Percentiles rank a stretch among this genome's conserved stretches.
Evolutionary conservation across 2,888 invertebrate species (phyloP).

Genomic region (Phaonia tiefii): DNA sequence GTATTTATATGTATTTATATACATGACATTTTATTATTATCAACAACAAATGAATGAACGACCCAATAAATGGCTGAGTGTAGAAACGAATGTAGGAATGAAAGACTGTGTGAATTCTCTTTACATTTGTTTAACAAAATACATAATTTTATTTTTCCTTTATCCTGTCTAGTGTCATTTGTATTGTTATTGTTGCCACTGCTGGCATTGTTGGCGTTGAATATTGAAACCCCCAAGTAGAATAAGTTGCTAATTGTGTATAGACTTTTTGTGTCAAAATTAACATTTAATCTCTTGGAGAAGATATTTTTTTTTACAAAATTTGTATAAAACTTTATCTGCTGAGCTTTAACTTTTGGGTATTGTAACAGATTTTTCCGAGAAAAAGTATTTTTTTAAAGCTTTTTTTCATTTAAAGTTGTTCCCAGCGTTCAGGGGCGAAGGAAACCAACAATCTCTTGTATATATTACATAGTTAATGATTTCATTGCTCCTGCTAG

Average conservation of each 20-base stretch:
- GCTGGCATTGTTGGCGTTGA: background rate
- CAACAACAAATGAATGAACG: constrained; percentile 20
- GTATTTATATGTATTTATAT: background rate
- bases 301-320: background rate
- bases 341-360: background rate
- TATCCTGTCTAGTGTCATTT: constrained; percentile 9
- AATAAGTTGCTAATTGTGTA: background rate
- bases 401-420: constrained; percentile 3
- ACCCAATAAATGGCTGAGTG: constrained; percentile 30
- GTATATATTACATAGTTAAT: constrained; percentile 32
- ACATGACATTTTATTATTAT: constrained; percentile 52
- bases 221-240: background rate
- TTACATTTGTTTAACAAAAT: background rate
- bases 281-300: background rate
- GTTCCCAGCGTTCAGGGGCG: too few relatives aligned
- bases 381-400: background rate
- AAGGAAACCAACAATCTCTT: too few relatives aligned
- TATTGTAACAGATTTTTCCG: constrained; percentile 1
- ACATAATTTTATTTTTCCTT: constrained; percentile 10
- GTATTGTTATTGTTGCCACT: background rate
- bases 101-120: constrained; percentile 30
- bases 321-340: too few relatives aligned
- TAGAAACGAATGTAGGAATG: constrained; percentile 53
- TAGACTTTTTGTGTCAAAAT: background rate
- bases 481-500: background rate